These are phyloP conservation scores for Scaptomyza graminum DNA, from an alignment of 1,140 invertebrate genomes.

Conservation along the genomic window DNA sequence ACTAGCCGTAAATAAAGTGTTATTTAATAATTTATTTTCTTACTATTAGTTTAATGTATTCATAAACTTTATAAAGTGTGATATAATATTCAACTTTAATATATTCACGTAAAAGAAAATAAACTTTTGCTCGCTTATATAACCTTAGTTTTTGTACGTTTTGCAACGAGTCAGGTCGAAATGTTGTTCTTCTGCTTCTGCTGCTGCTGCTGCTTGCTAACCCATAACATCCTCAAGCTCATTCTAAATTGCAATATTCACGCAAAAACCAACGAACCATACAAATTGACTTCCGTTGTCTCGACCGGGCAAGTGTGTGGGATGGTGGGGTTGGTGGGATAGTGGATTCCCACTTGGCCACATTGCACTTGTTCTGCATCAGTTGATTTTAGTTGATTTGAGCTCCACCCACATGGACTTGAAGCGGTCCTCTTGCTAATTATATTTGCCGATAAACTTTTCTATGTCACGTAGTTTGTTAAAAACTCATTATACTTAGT, in stretches of 20 bases:
- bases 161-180: background rate
- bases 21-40: background rate
- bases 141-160: background rate
- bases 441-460: constrained; percentile 44
- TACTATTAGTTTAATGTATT: background rate
- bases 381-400: constrained; percentile 10
- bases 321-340: background rate
- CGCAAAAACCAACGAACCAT: constrained; percentile 42
- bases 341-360: constrained; percentile 4
- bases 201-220: constrained; percentile 15
- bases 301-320: background rate
- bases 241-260: constrained; percentile 44
- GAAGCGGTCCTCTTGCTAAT: constrained; percentile 35
- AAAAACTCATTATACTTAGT: constrained; percentile 40
- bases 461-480: constrained; percentile 45
- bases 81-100: too few relatives aligned
- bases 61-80: background rate
- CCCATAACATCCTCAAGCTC: constrained; percentile 32
- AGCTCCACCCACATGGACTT: constrained; percentile 5
- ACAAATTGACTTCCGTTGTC: constrained; percentile 48
- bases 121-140: constrained; percentile 9
- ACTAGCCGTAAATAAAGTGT: background rate
- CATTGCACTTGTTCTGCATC: constrained; percentile 45
- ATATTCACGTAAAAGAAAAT: background rate
- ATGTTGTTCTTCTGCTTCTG: background rate